A percentile compares a stretch with the other conserved stretches of the same genome.
Conservation (phyloP, 2,888 invertebrate species). For the Psylliodes chrysocephalus region DNA sequence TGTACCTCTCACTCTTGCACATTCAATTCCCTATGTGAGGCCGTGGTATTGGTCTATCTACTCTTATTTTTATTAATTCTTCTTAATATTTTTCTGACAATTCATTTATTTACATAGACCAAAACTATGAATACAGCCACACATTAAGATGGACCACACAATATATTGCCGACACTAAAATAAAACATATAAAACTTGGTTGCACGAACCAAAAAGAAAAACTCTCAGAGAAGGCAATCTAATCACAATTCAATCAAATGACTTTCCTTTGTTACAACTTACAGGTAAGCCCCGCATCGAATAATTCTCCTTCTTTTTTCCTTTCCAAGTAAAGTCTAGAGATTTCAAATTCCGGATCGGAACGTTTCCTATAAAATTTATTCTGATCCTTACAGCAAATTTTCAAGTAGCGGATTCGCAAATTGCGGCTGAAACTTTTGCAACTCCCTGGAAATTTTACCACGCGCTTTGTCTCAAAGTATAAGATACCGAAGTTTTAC, state of each 20-base stretch:
- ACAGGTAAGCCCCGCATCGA: constrained; percentile 4
- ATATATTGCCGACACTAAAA: too few relatives aligned
- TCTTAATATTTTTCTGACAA: too few relatives aligned
- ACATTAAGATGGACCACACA: too few relatives aligned
- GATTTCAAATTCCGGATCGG: constrained; percentile 37
- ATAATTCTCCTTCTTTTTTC: constrained; percentile 1
- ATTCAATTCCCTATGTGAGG: too few relatives aligned
- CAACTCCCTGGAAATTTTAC: constrained; percentile 57
- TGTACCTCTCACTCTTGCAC: too few relatives aligned
- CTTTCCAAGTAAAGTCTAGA: not conserved
- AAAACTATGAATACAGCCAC: too few relatives aligned
- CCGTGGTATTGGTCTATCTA: too few relatives aligned
- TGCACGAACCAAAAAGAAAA: not conserved
- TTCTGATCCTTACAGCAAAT: constrained; percentile 61
- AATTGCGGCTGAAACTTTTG: constrained; percentile 61
- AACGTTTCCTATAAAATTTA: constrained; percentile 54
- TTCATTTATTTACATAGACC: too few relatives aligned
- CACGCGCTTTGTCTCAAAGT: constrained; percentile 54
- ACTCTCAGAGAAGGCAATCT: too few relatives aligned
- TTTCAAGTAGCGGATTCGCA: constrained; percentile 58
- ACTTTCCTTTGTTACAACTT: constrained; percentile 3
- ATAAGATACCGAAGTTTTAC: constrained; percentile 61
- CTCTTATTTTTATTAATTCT: too few relatives aligned
- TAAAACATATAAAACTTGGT: too few relatives aligned
- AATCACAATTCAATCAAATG: constrained; percentile 12